Percentiles rank a stretch among this genome's conserved stretches.
Evolutionary conservation across 1,140 invertebrate genomes (phyloP).

Genomic region (Drosophila simulans): DNA sequence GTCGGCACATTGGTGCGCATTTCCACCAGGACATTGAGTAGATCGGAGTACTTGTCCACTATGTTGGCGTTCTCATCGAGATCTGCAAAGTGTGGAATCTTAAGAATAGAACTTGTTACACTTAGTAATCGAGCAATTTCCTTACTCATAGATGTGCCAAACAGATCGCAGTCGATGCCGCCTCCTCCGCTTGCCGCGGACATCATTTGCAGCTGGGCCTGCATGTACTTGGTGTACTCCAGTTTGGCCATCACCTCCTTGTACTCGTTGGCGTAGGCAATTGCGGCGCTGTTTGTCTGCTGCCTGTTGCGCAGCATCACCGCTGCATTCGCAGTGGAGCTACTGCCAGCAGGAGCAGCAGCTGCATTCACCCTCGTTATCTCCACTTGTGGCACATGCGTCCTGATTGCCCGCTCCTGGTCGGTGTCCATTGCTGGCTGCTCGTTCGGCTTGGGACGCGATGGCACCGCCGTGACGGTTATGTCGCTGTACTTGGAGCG

Average conservation of each 20-base stretch:
- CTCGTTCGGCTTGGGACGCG: neutral
- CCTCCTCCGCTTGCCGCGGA: slow-evolving; percentile 11
- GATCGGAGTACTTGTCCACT: slow-evolving; percentile 39
- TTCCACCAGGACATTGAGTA: slow-evolving; percentile 35
- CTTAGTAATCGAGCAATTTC: too few relatives aligned
- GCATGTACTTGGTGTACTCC: slow-evolving; percentile 64
- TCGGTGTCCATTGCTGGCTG: neutral
- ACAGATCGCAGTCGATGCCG: neutral
- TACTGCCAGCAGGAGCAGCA: neutral
- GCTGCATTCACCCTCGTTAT: slow-evolving; percentile 39
- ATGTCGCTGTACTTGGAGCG: slow-evolving; percentile 68
- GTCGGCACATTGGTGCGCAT: slow-evolving; percentile 47
- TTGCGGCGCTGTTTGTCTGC: slow-evolving; percentile 30
- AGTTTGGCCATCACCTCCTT: slow-evolving; percentile 66
- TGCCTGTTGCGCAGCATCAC: slow-evolving; percentile 13
- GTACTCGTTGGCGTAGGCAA: slow-evolving; percentile 60
- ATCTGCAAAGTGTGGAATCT: slow-evolving; percentile 1
- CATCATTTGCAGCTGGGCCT: slow-evolving; percentile 60
- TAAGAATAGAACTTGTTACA: too few relatives aligned
- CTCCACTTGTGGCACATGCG: slow-evolving; percentile 43
- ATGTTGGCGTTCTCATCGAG: slow-evolving; percentile 42
- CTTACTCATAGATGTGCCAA: slow-evolving; percentile 20
- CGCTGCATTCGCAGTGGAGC: neutral
- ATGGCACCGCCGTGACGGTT: slow-evolving; percentile 60
- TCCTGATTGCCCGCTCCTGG: neutral